Conservation (phyloP, 1,140 invertebrate species). For the Pantala flavescens region DNA sequence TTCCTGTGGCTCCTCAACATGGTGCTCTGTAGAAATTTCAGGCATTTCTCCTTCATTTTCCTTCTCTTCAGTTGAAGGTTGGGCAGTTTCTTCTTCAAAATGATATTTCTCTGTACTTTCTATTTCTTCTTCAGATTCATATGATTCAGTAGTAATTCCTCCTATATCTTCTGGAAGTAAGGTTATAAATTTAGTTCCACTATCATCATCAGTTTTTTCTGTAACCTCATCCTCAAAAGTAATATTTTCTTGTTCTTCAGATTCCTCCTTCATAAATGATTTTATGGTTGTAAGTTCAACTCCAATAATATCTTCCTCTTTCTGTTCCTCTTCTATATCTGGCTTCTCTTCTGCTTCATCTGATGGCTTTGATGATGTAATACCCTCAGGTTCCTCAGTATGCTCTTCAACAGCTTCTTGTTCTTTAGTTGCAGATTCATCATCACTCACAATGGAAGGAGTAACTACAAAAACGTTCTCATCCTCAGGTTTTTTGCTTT, state of each 20-base stretch:
- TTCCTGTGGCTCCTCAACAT: no score
- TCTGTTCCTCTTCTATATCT: background rate
- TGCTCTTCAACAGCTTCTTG: background rate
- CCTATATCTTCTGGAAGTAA: background rate
- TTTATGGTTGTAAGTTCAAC: background rate
- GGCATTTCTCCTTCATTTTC: no score
- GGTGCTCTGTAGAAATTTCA: no score
- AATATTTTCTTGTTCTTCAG: background rate
- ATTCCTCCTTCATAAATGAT: background rate
- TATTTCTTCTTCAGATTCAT: background rate
- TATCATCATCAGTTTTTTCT: background rate
- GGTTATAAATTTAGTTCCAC: background rate
- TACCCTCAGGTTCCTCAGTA: background rate
- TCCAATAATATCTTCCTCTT: background rate
- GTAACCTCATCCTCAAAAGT: background rate
- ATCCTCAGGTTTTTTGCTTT: background rate
- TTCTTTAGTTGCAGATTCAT: background rate
- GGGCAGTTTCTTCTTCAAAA: no score
- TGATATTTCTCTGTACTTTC: constrained; percentile 6
- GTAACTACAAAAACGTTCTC: background rate
- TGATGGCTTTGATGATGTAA: background rate
- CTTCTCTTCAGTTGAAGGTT: no score
- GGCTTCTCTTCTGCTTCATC: background rate
- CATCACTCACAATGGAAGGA: background rate
- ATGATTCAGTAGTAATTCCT: background rate